These are phyloP conservation scores for Acronicta alni DNA, from an alignment of 2,888 invertebrate genomes.

Conservation along the genomic window DNA sequence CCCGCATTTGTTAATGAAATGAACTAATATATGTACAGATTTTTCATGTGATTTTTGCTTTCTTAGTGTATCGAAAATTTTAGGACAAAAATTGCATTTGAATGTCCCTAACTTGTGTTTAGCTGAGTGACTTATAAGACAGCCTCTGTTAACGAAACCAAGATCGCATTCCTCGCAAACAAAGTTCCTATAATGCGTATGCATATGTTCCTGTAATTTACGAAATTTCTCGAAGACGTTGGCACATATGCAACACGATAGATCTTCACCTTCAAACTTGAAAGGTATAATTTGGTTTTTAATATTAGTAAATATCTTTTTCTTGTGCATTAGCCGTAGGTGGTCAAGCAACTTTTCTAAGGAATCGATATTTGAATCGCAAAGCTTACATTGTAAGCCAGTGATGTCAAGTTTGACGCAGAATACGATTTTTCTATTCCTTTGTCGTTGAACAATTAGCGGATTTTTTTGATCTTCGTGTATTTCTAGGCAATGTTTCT, in stretches of 20 bases:
- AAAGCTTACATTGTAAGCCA: constrained; percentile 61
- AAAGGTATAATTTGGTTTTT: constrained; percentile 68
- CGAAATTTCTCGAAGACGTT: constrained; percentile 45
- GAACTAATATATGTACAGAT: constrained; percentile 29
- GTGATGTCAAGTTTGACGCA: constrained; percentile 69
- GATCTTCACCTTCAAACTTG: constrained; percentile 57
- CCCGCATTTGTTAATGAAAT: constrained; percentile 56
- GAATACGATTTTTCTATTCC: constrained; percentile 56
- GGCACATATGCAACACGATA: constrained; percentile 65
- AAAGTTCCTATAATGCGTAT: constrained; percentile 68
- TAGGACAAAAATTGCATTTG: constrained; percentile 67
- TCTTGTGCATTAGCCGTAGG: constrained; percentile 58
- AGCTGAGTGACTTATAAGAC: constrained; percentile 38
- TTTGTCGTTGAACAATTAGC: constrained; percentile 66
- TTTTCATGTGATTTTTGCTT: constrained; percentile 69
- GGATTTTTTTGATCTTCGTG: constrained; percentile 57
- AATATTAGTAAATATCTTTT: constrained; percentile 59
- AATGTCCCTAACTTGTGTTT: constrained; percentile 46
- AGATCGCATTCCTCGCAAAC: constrained; percentile 65
- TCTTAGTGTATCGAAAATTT: constrained; percentile 67
- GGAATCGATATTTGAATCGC: constrained; percentile 50
- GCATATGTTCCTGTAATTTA: constrained; percentile 65
- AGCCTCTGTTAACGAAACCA: constrained; percentile 46
- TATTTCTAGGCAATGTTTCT: constrained; percentile 62
- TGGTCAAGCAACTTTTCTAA: constrained; percentile 61